Conservation (phyloP, 64 coral and sea anemone genomes). For the Actinia equina region DNA sequence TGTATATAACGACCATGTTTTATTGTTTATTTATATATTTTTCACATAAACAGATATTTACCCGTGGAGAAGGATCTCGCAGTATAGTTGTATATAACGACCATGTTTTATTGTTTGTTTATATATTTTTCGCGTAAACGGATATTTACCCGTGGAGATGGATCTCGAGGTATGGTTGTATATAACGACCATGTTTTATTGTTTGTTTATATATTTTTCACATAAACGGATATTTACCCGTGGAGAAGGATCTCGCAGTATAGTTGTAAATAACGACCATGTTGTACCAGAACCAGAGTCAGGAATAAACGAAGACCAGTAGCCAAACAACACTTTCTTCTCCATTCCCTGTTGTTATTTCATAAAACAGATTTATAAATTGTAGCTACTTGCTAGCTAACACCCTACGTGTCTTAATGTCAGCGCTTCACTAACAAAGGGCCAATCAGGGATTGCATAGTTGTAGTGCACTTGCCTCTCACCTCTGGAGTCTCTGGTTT, state of each 20-base stretch:
- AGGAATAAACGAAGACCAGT: conserved; percentile 96
- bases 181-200: conserved; percentile 75
- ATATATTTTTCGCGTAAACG: too few relatives aligned
- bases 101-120: conserved; percentile 31
- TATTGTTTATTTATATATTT: too few relatives aligned
- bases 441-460: too few relatives aligned
- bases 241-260: conserved; percentile 79
- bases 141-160: conserved; percentile 70
- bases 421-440: background rate
- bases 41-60: background rate
- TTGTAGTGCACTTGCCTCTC: too few relatives aligned
- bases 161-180: conserved; percentile 82
- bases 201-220: too few relatives aligned
- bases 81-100: conserved; percentile 91
- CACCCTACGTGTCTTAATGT: too few relatives aligned
- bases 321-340: conserved; percentile 85
- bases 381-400: too few relatives aligned
- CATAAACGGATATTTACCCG: conserved; percentile 41
- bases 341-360: conserved; percentile 54
- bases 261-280: conserved; percentile 94
- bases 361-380: background rate
- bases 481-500: too few relatives aligned
- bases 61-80: conserved; percentile 84
- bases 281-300: conserved; percentile 61
- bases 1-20: conserved; percentile 87